Conservation (phyloP, 2,797 vertebrate species). For the Falco novaeseelandiae region DNA sequence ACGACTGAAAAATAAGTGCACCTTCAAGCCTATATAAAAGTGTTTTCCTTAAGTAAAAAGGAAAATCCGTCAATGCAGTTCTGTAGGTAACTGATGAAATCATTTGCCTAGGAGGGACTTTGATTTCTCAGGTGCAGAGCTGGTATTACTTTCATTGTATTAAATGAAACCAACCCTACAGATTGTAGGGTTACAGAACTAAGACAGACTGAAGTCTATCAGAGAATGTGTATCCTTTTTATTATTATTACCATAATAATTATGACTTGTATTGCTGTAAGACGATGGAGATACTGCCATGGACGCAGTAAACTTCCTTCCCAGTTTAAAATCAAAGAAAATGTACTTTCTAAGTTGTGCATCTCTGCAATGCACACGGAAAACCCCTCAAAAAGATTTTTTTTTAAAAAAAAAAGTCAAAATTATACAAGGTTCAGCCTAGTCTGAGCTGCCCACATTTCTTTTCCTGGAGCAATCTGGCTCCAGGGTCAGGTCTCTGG, state of each 20-base stretch:
- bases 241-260: not conserved
- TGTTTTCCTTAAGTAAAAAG: not conserved
- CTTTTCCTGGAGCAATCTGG: conserved; percentile 11
- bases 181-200: not conserved
- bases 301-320: not conserved
- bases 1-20: not conserved
- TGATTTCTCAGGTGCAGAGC: not conserved
- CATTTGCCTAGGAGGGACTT: not conserved
- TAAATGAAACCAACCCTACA: not conserved
- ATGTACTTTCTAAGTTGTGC: not conserved
- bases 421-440: not conserved
- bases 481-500: conserved; percentile 36
- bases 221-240: not conserved
- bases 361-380: not conserved
- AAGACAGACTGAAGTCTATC: not conserved
- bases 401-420: not conserved
- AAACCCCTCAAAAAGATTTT: not conserved
- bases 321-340: not conserved
- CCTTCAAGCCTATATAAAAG: not conserved
- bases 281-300: not conserved
- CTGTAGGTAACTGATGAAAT: not conserved
- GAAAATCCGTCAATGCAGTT: not conserved
- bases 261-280: not conserved
- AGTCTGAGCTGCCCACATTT: not conserved
- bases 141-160: not conserved